Evolutionary conservation across 2,888 invertebrate genomes (phyloP).

Genomic region (Papilio protenor): DNA sequence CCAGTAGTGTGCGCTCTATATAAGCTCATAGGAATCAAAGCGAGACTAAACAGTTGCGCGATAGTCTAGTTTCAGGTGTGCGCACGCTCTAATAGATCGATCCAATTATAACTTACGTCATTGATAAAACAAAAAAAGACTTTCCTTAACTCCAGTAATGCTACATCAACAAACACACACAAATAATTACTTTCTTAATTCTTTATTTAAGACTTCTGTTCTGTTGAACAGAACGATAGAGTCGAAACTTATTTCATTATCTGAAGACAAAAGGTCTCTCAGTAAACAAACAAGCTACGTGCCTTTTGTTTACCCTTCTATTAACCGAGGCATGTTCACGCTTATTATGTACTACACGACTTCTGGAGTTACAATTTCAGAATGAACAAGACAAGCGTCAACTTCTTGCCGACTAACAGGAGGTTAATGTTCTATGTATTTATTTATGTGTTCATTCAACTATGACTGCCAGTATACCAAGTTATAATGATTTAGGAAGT

Average conservation of each 20-base stretch:
- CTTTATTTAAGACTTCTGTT: slow-evolving; percentile 38
- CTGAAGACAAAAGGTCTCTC: slow-evolving; percentile 40
- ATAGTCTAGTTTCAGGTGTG: too few species aligned
- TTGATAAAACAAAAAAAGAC: not conserved
- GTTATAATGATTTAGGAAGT: not conserved
- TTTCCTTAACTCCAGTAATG: not conserved
- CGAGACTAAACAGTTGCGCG: too few species aligned
- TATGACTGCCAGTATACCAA: too few species aligned
- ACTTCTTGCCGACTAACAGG: not conserved
- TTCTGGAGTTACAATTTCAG: not conserved
- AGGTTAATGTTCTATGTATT: not conserved
- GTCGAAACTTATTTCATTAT: slow-evolving; percentile 42
- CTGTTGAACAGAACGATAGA: slow-evolving; percentile 33
- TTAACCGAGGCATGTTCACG: slow-evolving; percentile 30
- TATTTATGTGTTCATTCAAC: not conserved
- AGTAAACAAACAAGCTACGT: slow-evolving; percentile 40
- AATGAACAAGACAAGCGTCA: not conserved
- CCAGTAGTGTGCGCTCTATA: too few species aligned
- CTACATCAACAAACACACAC: not conserved
- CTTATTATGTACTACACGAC: slow-evolving; percentile 21
- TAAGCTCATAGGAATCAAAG: too few species aligned
- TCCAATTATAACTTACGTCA: not conserved
- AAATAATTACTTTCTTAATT: slow-evolving; percentile 27
- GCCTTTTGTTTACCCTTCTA: slow-evolving; percentile 41
- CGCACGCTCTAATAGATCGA: too few species aligned